Percentiles rank a stretch among this genome's conserved stretches.
Conservation (phyloP, 2,113 vertebrate species). For the Siniperca chuatsi region DNA sequence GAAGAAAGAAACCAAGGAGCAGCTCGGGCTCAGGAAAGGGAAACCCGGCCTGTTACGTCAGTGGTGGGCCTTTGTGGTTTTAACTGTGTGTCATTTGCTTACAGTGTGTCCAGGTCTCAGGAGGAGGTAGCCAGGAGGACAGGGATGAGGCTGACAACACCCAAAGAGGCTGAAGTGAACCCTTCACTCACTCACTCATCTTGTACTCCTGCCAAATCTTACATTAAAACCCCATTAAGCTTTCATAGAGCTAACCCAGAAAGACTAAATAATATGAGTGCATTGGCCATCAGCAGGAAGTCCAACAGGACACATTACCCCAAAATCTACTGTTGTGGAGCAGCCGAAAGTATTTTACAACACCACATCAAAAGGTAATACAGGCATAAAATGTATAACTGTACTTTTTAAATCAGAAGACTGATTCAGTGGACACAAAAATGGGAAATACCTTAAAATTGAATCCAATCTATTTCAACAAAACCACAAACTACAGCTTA, state of each 20-base stretch:
- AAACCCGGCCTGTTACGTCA: constrained; percentile 45
- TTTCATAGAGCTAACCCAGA: constrained; percentile 21
- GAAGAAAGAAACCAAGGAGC: not conserved
- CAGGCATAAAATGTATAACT: not conserved
- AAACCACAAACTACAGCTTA: not conserved
- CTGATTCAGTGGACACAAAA: not conserved
- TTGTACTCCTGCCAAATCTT: constrained; percentile 45
- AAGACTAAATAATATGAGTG: constrained; percentile 16
- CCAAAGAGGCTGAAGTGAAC: constrained; percentile 8
- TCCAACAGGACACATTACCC: not conserved
- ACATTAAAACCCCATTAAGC: constrained; percentile 52
- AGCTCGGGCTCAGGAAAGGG: constrained; percentile 2
- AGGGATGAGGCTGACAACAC: not conserved
- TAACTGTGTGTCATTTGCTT: constrained; percentile 7
- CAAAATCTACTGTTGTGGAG: not conserved
- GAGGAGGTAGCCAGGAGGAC: constrained; percentile 1
- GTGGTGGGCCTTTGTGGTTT: not conserved
- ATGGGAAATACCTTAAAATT: not conserved
- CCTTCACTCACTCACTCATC: constrained; percentile 19
- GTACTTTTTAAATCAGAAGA: not conserved
- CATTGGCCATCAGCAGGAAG: not conserved
- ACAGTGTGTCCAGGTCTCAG: constrained; percentile 34
- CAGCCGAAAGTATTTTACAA: not conserved
- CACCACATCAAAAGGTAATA: not conserved
- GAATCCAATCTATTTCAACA: not conserved